These are phyloP conservation scores for Perodicticus potto DNA, from an alignment of 2,797 vertebrate species.

Conservation along the genomic window DNA sequence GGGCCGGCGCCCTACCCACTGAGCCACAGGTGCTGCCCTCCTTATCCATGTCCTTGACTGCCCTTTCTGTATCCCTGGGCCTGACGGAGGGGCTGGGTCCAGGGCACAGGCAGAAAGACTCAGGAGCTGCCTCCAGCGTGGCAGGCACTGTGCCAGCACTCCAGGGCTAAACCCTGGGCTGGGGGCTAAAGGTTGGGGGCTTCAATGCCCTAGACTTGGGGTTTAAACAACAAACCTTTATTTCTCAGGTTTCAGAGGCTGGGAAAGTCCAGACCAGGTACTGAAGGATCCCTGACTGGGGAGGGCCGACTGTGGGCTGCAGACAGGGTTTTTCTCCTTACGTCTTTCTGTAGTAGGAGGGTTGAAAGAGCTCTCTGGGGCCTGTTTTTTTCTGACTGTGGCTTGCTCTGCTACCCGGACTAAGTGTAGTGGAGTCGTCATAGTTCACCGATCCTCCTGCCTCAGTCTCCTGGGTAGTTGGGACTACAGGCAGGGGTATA, in stretches of 20 bases:
- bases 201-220: background rate
- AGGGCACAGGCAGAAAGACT: background rate
- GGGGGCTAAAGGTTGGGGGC: too few species aligned
- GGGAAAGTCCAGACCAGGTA: background rate
- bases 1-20: too few species aligned
- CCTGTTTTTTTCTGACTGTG: background rate
- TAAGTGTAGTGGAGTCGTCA: background rate
- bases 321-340: background rate
- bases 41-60: too few species aligned
- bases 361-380: background rate
- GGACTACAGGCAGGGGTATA: background rate
- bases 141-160: too few species aligned
- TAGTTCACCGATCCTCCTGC: background rate
- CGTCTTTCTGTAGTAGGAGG: background rate
- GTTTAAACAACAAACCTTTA: background rate
- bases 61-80: background rate
- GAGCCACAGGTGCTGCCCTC: too few species aligned
- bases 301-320: background rate
- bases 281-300: fast-evolving
- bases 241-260: background rate
- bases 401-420: background rate
- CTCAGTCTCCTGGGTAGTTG: background rate
- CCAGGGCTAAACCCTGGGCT: background rate
- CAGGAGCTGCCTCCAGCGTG: background rate
- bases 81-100: background rate